Base-by-base conservation (phyloP, 2,113 vertebrate genomes). In the Misgurnus anguillicaudatus region DNA sequence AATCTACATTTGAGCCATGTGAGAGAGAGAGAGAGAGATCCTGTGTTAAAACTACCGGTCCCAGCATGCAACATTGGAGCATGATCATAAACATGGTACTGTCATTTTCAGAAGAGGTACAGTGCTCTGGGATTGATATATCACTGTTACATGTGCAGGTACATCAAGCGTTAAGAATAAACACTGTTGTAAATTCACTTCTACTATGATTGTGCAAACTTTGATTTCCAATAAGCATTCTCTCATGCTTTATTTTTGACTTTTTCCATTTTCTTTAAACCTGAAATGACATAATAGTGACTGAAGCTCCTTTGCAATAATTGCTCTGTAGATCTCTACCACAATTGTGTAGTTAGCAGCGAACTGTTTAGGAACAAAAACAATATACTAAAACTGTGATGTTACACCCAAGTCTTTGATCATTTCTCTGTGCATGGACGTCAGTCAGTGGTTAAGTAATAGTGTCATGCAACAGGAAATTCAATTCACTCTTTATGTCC, bases 41-140 rank as follows among this genome's bases (percentile, higher is more conserved):
- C 76, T 65, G 63, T 80, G 75, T 78, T 74, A 67, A 85, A 64
- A 89, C 87, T 88, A 80, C 85, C 89, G 85, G 77, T 89, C 89
- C 89, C 89, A 90, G 77, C 87, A 87, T 90, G 89, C 90, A 89
- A 87, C 88, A 87, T 82, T 60, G 45, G 82, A 85, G 66, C 47
- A 57, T 67, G 31, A 70, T 75, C 72, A 80, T 81, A 90, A 82
- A 86, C 36, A 53, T 68, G 87, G 85, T 90, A 90, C 89, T 91
- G 85, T 88, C 86, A 83, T 86, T 84, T 45, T 78, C 66, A 80
- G 86, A 63, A 84, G 84, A 86, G 89, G 86, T 90, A 89, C 88
- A 85, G 79, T 78, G 84, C 77, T 83, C 82, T 77, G 83, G 73
- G 87, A 67, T 67, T 24, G 65, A 77, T 65, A 84, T 87, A 64